Conservation (phyloP, 2,888 invertebrate genomes). For the Argyresthia albistria region DNA sequence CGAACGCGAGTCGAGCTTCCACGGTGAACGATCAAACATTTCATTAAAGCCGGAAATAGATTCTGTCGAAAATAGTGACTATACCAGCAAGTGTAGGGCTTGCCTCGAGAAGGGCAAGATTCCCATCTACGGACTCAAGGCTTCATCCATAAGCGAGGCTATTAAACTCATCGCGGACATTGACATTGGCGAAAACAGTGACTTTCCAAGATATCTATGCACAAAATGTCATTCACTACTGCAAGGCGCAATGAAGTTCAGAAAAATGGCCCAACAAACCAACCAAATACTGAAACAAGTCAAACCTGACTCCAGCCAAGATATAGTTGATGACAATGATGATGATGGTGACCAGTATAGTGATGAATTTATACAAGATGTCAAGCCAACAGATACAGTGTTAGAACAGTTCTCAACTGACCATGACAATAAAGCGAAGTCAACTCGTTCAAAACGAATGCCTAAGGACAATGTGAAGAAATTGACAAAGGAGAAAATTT, state of each 20-base stretch:
- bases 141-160: constrained; percentile 23
- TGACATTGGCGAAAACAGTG: constrained; percentile 26
- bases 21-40: too few species aligned
- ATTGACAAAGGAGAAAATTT: not conserved
- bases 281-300: constrained; percentile 20
- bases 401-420: too few species aligned
- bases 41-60: too few species aligned
- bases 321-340: constrained; percentile 5
- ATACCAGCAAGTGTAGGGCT: constrained; percentile 28
- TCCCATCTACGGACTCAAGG: constrained; percentile 25
- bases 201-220: constrained; percentile 34
- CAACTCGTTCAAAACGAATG: too few species aligned
- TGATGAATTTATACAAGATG: not conserved
- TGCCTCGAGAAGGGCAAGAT: constrained; percentile 37
- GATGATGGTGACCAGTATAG: constrained; percentile 3
- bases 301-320: not conserved
- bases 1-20: too few species aligned
- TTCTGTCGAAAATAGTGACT: too few species aligned
- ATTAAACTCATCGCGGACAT: constrained; percentile 30
- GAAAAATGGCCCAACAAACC: constrained; percentile 31
- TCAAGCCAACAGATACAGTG: too few species aligned
- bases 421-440: too few species aligned
- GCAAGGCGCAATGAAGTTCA: constrained; percentile 29
- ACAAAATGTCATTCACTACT: constrained; percentile 26
- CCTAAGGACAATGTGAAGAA: too few species aligned